Evolutionary conservation across 2,797 vertebrate genomes (phyloP).

Genomic region (Scarus forsteni): DNA sequence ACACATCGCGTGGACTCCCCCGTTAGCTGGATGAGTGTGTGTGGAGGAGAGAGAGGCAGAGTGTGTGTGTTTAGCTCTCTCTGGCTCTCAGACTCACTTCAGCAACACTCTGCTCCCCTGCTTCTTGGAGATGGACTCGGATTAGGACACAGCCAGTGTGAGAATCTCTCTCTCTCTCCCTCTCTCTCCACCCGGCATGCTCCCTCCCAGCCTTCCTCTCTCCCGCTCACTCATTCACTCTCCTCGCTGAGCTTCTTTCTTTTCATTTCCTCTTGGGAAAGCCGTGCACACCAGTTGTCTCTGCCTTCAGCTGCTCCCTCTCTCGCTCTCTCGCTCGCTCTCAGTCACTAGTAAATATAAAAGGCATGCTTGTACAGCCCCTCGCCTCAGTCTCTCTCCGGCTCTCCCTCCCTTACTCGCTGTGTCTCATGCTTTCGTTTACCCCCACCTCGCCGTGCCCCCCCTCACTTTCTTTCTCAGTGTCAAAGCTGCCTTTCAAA

Average conservation of each 20-base stretch:
- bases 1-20: constrained; percentile 70
- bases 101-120: constrained; percentile 79
- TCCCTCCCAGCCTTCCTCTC: constrained; percentile 73
- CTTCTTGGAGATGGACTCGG: constrained; percentile 81
- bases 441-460: constrained; percentile 69
- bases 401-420: constrained; percentile 78
- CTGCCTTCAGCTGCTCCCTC: constrained; percentile 81
- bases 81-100: constrained; percentile 79
- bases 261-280: constrained; percentile 88
- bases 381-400: constrained; percentile 80
- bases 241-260: constrained; percentile 83
- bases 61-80: constrained; percentile 65
- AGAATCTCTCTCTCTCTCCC: constrained; percentile 72
- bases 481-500: constrained; percentile 89
- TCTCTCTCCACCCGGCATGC: constrained; percentile 68
- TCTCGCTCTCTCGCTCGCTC: constrained; percentile 56
- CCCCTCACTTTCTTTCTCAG: constrained; percentile 85
- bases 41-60: constrained; percentile 23
- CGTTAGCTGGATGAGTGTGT: constrained; percentile 27
- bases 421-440: constrained; percentile 83
- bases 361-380: constrained; percentile 88
- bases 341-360: constrained; percentile 88
- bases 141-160: constrained; percentile 82
- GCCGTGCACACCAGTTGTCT: constrained; percentile 84
- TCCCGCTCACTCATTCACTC: constrained; percentile 81